Evolutionary conservation across 2,797 vertebrate species (phyloP), one percentile per base, ranked within the genome.

Genomic region (Phoebastria nigripes): DNA sequence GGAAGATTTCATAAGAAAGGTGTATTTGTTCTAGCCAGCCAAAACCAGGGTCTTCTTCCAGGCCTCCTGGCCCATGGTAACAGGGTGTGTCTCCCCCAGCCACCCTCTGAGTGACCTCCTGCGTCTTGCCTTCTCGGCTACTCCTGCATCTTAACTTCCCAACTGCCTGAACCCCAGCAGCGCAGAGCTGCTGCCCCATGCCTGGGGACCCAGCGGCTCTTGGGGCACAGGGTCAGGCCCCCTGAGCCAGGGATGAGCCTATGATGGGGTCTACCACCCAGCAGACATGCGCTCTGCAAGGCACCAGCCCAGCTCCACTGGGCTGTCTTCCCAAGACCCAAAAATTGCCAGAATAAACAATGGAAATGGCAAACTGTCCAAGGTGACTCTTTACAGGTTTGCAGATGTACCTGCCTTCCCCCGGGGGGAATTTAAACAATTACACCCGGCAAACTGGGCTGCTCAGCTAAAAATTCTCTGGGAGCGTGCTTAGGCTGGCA

Each of bases 311-410:
- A 56, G 44, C 12, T 67, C 33, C 29, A 2, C 14, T 18, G 42
- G 26, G 19, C 25, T 66, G 22, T 29, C 41, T 73, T 82, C 31
- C 42, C 37, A 44, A 72, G 54, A 51, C 24, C 25, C 0, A 0
- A 65, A 72, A 86, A 42, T 3, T 11, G 4, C 14, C 55, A 49
- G 39, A 46, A 91, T 42, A 66, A 73, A 49, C 62, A 66, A 10
- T 29, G 37, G 44, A 80, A 92, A 63, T 1, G n/a, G 18, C 41
- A 89, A 65, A 71, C 24, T 67, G 7, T 65, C 49, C 91, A 83
- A 92, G 76, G 91, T 93, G 92, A 95, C 91, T 82, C 61, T 90
- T 69, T 63, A 79, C 67, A 89, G 59, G 59, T 56, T 89, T 94
- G 71, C 74, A 97, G 91, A 59, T 19, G 3, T 65, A 51, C 58